These are phyloP conservation scores for Palythoa grandis DNA, from an alignment of 92 coral and sea anemone species.

Conservation along the genomic window DNA sequence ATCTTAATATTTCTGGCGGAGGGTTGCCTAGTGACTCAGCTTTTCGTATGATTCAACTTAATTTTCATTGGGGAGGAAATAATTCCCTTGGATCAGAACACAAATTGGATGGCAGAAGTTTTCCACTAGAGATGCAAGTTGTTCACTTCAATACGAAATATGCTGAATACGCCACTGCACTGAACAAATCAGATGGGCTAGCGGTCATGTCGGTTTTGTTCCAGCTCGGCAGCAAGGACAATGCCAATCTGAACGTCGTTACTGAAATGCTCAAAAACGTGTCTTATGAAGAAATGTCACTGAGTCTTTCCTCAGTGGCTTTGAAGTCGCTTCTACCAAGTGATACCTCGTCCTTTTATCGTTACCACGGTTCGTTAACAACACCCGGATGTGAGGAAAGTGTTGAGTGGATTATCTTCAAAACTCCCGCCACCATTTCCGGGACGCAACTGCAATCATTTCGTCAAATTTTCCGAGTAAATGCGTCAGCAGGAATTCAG, in stretches of 20 bases:
- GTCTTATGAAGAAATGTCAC: slow-evolving; percentile 41
- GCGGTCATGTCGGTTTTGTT: slow-evolving; percentile 69
- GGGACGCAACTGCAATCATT: slow-evolving; percentile 61
- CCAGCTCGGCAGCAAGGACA: slow-evolving; percentile 46
- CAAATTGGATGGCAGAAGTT: slow-evolving; percentile 65
- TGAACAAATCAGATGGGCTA: slow-evolving; percentile 61
- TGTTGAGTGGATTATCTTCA: slow-evolving; percentile 91
- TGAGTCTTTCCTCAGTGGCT: slow-evolving; percentile 39
- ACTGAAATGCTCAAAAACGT: slow-evolving; percentile 53
- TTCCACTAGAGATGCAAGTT: slow-evolving; percentile 87
- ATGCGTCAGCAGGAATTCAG: slow-evolving; percentile 39
- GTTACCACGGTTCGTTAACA: slow-evolving; percentile 90
- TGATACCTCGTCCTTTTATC: slow-evolving; percentile 60
- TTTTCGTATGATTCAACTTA: slow-evolving; percentile 65
- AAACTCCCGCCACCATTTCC: slow-evolving; percentile 66
- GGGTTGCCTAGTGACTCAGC: slow-evolving; percentile 42
- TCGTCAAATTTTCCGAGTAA: slow-evolving; percentile 45
- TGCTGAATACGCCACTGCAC: slow-evolving; percentile 46
- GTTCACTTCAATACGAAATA: slow-evolving; percentile 76
- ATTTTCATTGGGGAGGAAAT: slow-evolving; percentile 86
- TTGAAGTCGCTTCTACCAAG: slow-evolving; percentile 66
- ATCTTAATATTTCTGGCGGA: slow-evolving; percentile 68
- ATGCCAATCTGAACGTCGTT: slow-evolving; percentile 54
- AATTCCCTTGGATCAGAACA: slow-evolving; percentile 85
- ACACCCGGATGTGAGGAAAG: slow-evolving; percentile 86